Evolutionary conservation across 2,797 vertebrate genomes (phyloP), one percentile per base, ranked within the genome.

Genomic region (Chloroceryle inda): DNA sequence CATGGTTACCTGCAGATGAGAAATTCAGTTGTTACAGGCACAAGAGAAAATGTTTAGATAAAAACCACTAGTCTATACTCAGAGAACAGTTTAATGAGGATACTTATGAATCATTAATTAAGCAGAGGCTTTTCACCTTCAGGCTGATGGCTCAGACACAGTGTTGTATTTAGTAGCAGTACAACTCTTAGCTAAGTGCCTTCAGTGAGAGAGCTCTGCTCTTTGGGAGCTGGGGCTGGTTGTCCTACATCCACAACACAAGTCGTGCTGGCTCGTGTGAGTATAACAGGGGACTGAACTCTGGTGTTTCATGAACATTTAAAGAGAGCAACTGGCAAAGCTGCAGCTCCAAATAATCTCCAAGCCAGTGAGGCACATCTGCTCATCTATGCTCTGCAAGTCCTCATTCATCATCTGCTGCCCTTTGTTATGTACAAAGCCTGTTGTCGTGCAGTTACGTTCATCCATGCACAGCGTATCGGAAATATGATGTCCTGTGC

Each of bases 81-180:
- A 61, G 76, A 49, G 77, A 94, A n/a, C 42, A 79, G 52, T 73
- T 85, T 94, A 88, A 90, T 96, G 85, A 94, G 73, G 31, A 81
- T 96, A 45, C 73, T 95, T 91, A 82, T 81, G 80, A 91, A 76
- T 90, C 67, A 84, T 92, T 95, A 90, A 94, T 94, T 92, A 92
- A 79, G 59, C 40, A 79, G 85, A 84, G 52, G 69, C 73, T 88
- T 90, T 95, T 95, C 89, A 88, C 82, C 82, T 94, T 84, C 91
- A 95, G 83, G 82, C 83, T 72, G 55, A 58, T 88, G 92, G 77
- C 77, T 89, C 33, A 23, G 38, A 77, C 59, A 38, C 11, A 26
- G 3, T 17, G 31, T 59, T 64, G 47, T 84, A 33, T 84, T 90
- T 88, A 76, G 55, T 13, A 53, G 44, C 49, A 59, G 38, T 40